Base-by-base conservation (phyloP, 2,113 vertebrate genomes). In the Micromys minutus region DNA sequence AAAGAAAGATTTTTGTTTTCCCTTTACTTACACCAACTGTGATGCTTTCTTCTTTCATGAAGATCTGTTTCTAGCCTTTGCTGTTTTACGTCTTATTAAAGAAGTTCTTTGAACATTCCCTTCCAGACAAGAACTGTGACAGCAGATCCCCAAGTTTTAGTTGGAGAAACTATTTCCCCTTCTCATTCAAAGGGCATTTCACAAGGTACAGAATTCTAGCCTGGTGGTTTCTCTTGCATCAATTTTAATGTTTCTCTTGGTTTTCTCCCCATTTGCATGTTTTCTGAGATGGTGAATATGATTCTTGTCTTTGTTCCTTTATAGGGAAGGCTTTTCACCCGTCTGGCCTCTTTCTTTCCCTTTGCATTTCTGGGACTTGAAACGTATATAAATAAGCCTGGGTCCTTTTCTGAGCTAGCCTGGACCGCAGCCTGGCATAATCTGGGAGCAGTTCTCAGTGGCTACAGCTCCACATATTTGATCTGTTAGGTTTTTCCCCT, bases 361-460 rank as follows among this genome's bases (percentile, higher is more conserved):
- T 69, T 86, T 90, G 39, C 50, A 69, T 86, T 90, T 86, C 61
- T 77, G 72, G 65, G 24, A 61, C 59, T 90, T 90, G 71, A 77
- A 71, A 77, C 39, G 22, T n/a, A n/a, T n/a, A n/a, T n/a, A n/a
- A 34, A 69, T 71, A 34, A 86, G 39, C 34, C 13, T n/a, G 10
- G 22, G 71, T 55, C 17, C 4, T 52, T 89, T 55, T 13, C 17
- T 76, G 61, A 85, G 72, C 61, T 34, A 86, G 50, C 63, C 75
- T 87, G 50, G 39, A 34, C 42, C 39, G 17, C 67, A 26, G 42
- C 59, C 42, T 52, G 36, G 19, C 42, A 72, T 74, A 45, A 80
- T 94, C 59, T 91, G 34, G 72, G 34, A 4, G 79, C 55, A 91
- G 81, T 95, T 45, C 45, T 87, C 45, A 63, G 36, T 81, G 47